phyloP scores from a whole-genome alignment of 1,140 invertebrate genomes.

The Gyrodactylus salaris region DNA sequence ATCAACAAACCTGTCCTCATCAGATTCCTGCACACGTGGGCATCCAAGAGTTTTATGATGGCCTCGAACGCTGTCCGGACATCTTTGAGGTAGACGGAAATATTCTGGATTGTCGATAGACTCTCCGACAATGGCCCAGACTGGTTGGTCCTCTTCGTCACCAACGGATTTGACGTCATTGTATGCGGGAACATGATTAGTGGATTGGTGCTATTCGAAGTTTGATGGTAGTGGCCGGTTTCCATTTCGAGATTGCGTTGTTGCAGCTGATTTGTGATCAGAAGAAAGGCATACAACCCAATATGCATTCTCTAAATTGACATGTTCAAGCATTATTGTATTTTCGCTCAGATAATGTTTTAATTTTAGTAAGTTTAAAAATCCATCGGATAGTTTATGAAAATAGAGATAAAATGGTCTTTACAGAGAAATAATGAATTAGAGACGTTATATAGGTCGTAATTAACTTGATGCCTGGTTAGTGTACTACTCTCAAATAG shows the following conservation, averaged over 20 bases:
- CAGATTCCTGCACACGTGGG: slow-evolving; percentile 62
- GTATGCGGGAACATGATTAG: not conserved
- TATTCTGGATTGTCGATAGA: not conserved
- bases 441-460: too few species aligned
- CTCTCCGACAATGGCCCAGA: not conserved
- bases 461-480: too few species aligned
- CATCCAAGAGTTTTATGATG: slow-evolving; percentile 66
- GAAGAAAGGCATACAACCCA: slow-evolving; percentile 60
- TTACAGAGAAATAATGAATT: too few species aligned
- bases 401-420: too few species aligned
- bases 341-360: not conserved
- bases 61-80: slow-evolving; percentile 76
- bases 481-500: too few species aligned
- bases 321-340: not conserved
- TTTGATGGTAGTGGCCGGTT: not conserved
- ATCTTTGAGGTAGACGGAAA: slow-evolving; percentile 47
- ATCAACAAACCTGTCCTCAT: slow-evolving; percentile 39
- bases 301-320: slow-evolving; percentile 52
- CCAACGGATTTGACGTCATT: not conserved
- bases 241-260: slow-evolving; percentile 27
- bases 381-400: too few species aligned
- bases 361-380: too few species aligned
- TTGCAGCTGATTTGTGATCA: slow-evolving; percentile 83
- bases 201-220: not conserved
- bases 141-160: not conserved